A percentile compares a stretch with the other conserved stretches of the same genome.
Conservation (phyloP, 1,140 invertebrate genomes). For the Kradibia gibbosae region DNA sequence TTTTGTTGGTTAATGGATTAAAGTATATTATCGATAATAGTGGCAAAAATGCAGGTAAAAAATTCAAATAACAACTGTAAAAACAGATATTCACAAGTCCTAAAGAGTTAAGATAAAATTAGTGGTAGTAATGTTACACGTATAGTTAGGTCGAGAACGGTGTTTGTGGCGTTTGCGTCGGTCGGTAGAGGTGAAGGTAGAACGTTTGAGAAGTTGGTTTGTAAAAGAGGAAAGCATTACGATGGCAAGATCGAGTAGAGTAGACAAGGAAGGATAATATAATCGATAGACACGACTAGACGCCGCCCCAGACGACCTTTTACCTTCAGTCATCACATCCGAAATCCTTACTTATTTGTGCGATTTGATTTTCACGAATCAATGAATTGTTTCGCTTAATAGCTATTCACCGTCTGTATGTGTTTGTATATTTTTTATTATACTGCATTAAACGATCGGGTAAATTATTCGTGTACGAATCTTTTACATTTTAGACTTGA, state of each 20-base stretch:
- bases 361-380: constrained; percentile 18
- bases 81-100: constrained; percentile 4
- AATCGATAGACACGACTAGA: constrained; percentile 73
- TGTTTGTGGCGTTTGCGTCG: not conserved
- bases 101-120: constrained; percentile 16
- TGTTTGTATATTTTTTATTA: too few species aligned
- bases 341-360: constrained; percentile 4
- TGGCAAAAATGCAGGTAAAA: too few species aligned
- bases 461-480: too few species aligned
- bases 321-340: constrained; percentile 60
- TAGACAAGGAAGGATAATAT: constrained; percentile 66
- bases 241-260: constrained; percentile 56
- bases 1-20: too few species aligned
- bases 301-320: constrained; percentile 73
- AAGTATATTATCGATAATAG: too few species aligned
- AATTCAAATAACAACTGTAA: too few species aligned
- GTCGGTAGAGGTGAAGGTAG: constrained; percentile 12
- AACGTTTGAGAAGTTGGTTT: constrained; percentile 30
- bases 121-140: not conserved
- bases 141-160: constrained; percentile 6
- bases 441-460: too few species aligned
- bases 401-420: too few species aligned
- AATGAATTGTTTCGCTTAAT: constrained; percentile 30
- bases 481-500: too few species aligned
- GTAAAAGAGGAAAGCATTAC: constrained; percentile 48